Evolutionary conservation across 37 sponge, comb jelly and placozoan species (phyloP).

Genomic region (Agelas oroides): DNA sequence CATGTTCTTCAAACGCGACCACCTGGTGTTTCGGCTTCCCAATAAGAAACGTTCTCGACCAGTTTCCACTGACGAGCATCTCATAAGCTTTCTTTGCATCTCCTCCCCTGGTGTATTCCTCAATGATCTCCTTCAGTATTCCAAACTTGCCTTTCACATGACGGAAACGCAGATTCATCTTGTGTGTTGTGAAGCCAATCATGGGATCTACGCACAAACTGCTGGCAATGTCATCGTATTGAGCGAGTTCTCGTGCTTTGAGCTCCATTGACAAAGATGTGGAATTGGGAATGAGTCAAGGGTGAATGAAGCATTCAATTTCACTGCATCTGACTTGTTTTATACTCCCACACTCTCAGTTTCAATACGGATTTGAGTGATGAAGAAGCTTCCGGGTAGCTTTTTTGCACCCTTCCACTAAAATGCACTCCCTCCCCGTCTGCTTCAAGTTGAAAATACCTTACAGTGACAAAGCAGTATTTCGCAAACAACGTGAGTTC

Average conservation of each 20-base stretch:
- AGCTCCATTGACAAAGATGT: slow-evolving; percentile 16
- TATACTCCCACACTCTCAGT: no score
- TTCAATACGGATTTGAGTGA: no score
- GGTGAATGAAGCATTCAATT: no score
- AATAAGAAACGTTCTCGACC: slow-evolving; percentile 80
- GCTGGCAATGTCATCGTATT: slow-evolving; percentile 91
- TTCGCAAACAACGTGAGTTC: no score
- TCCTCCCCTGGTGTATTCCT: slow-evolving; percentile 33
- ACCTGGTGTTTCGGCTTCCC: slow-evolving; percentile 72
- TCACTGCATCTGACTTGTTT: no score
- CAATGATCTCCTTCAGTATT: slow-evolving; percentile 40
- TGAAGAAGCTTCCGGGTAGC: no score
- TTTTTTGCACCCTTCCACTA: no score
- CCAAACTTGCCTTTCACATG: slow-evolving; percentile 81
- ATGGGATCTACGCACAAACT: slow-evolving; percentile 90
- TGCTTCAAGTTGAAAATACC: no score
- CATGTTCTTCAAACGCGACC: slow-evolving; percentile 83
- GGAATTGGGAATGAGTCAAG: no score
- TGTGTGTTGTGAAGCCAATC: slow-evolving; percentile 92
- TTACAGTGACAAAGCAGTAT: no score
- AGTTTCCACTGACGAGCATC: slow-evolving; percentile 72
- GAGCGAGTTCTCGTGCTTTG: slow-evolving; percentile 77
- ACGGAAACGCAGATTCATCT: slow-evolving; percentile 83
- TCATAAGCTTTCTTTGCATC: slow-evolving; percentile 71
- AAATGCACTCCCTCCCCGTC: no score